Percentiles rank a stretch among this genome's conserved stretches.
phyloP scores from a whole-genome alignment of 2,797 vertebrate species.

The Acomys russatus region DNA sequence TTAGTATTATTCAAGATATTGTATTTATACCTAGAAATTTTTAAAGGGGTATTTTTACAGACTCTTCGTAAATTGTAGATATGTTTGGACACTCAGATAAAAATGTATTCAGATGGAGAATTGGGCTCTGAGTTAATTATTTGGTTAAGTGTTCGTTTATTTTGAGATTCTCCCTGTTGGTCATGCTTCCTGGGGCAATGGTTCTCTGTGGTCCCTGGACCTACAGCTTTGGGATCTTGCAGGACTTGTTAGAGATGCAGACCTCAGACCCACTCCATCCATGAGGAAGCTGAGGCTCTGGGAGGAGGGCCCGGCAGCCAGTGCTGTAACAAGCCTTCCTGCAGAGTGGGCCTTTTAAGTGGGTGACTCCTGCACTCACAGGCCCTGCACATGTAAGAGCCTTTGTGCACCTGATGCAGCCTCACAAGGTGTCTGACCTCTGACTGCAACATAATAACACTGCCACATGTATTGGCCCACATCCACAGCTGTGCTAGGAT shows the following conservation, averaged over 20 bases:
- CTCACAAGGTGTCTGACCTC: neutral
- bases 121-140: neutral
- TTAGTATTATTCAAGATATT: constrained; percentile 38
- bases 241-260: neutral
- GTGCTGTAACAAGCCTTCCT: neutral
- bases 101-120: neutral
- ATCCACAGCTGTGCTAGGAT: neutral
- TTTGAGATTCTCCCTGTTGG: neutral
- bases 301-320: neutral
- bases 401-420: neutral
- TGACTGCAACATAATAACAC: neutral
- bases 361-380: neutral
- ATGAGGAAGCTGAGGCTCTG: neutral
- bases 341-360: neutral
- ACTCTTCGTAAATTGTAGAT: neutral
- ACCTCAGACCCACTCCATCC: neutral
- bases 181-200: neutral
- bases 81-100: neutral
- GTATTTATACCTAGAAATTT: constrained; percentile 48
- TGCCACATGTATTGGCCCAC: neutral
- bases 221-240: neutral
- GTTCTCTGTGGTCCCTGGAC: neutral
- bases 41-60: constrained; percentile 20
- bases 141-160: constrained; percentile 5
- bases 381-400: neutral